Conservation (phyloP, 1,140 invertebrate genomes). For the Drosophila lowei region DNA sequence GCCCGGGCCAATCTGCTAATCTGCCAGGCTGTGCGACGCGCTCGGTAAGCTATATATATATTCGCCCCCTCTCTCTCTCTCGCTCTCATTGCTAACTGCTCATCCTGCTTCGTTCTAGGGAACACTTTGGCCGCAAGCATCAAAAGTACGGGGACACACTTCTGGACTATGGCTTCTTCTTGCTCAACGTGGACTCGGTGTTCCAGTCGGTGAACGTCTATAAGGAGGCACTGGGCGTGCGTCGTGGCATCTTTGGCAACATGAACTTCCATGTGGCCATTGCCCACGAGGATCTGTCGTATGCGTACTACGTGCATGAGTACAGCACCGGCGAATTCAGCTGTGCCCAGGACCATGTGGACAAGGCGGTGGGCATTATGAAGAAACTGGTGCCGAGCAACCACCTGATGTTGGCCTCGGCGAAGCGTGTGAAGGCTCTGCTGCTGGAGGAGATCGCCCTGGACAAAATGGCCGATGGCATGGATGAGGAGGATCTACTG, state of each 20-base stretch:
- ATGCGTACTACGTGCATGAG: slow-evolving; percentile 95
- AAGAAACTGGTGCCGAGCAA: slow-evolving; percentile 90
- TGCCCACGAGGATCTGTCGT: slow-evolving; percentile 94
- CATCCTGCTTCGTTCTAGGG: slow-evolving; percentile 29
- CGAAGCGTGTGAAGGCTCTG: slow-evolving; percentile 94
- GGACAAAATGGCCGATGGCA: slow-evolving; percentile 86
- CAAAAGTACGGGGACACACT: slow-evolving; percentile 92
- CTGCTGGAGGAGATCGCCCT: slow-evolving; percentile 96
- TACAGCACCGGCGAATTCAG: slow-evolving; percentile 94
- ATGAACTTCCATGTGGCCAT: slow-evolving; percentile 93
- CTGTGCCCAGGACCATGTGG: slow-evolving; percentile 90
- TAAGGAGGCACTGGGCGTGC: slow-evolving; percentile 90
- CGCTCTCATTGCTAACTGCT: not conserved
- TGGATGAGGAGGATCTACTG: slow-evolving; percentile 84
- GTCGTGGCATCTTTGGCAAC: slow-evolving; percentile 91
- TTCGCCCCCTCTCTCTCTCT: not conserved
- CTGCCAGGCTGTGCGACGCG: slow-evolving; percentile 90
- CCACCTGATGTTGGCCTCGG: slow-evolving; percentile 93
- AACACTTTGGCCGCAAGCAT: slow-evolving; percentile 87
- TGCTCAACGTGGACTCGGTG: slow-evolving; percentile 94
- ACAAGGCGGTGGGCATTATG: slow-evolving; percentile 92
- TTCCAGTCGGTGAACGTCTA: slow-evolving; percentile 92
- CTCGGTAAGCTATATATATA: slow-evolving; percentile 84
- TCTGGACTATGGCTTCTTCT: slow-evolving; percentile 94
- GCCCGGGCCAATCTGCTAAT: slow-evolving; percentile 91